Evolutionary conservation across 2,797 vertebrate genomes (phyloP).

Genomic region (Kryptopterus vitreolus): DNA sequence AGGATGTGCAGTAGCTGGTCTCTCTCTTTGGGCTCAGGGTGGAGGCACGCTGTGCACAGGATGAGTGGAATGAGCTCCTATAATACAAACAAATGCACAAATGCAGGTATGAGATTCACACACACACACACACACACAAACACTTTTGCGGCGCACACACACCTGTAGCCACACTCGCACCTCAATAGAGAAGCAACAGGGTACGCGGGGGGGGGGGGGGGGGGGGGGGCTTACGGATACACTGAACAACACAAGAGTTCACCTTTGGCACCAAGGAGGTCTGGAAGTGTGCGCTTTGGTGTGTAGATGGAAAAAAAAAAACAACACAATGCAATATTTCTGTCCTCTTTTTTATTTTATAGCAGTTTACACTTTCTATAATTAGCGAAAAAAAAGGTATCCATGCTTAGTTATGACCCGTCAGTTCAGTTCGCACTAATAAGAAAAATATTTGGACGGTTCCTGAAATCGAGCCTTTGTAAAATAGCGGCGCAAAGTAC

Average conservation of each 20-base stretch:
- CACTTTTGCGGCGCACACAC: too few species aligned
- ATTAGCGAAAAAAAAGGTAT: too few species aligned
- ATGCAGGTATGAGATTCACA: slow-evolving; percentile 21
- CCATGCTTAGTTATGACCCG: slow-evolving; percentile 55
- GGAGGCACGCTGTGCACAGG: slow-evolving; percentile 96
- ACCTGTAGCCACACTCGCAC: slow-evolving; percentile 13
- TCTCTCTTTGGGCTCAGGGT: slow-evolving; percentile 96
- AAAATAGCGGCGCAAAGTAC: neutral
- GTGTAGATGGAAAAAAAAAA: neutral
- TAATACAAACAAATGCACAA: slow-evolving; percentile 43
- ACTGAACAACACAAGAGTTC: neutral
- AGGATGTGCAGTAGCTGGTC: slow-evolving; percentile 98
- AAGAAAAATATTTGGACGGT: neutral
- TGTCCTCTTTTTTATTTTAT: slow-evolving; percentile 1
- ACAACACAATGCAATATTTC: neutral
- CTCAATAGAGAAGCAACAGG: slow-evolving; percentile 2
- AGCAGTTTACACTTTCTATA: neutral
- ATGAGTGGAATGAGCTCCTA: slow-evolving; percentile 98
- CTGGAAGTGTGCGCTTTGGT: neutral
- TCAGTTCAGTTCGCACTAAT: neutral
- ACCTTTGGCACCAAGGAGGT: neutral
- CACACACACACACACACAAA: slow-evolving; percentile 5
- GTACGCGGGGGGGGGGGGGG: slow-evolving; percentile 3
- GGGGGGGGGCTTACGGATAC: slow-evolving; percentile 9
- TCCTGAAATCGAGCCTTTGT: neutral